Evolutionary conservation across 2,797 vertebrate species (phyloP).

Genomic region (Carduelis carduelis): DNA sequence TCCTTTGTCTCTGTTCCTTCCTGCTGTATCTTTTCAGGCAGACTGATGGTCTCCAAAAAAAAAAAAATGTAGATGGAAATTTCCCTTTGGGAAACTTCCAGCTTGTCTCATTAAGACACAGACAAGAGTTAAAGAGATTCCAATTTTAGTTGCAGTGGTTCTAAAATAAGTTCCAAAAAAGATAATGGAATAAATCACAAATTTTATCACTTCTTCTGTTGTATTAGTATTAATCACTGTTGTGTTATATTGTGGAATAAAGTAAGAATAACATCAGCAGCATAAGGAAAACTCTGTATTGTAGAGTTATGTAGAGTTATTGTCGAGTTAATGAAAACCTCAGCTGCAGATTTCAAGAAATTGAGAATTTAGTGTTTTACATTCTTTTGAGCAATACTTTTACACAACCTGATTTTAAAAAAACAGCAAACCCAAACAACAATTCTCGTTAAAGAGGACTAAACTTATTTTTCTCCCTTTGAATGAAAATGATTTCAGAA

Average conservation of each 20-base stretch:
- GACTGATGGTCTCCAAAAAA: neutral
- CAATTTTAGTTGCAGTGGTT: neutral
- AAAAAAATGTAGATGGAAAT: neutral
- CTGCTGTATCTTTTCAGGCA: neutral
- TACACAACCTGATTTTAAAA: neutral
- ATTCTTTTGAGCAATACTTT: neutral
- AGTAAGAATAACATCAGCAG: neutral
- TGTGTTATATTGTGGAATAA: neutral
- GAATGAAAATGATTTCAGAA: neutral
- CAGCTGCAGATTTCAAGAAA: neutral
- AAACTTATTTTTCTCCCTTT: neutral
- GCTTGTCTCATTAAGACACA: neutral
- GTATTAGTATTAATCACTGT: neutral
- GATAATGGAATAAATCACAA: neutral
- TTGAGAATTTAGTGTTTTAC: neutral
- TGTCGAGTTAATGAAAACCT: neutral
- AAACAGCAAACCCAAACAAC: accelerated
- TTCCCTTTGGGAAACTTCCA: neutral
- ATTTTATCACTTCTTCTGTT: neutral
- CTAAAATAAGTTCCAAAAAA: neutral
- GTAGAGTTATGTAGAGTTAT: neutral
- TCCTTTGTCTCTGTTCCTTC: neutral
- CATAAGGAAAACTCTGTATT: neutral
- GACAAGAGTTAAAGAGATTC: neutral
- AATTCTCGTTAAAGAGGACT: neutral